phyloP scores from a whole-genome alignment of 2,888 invertebrate species.

The Cryptus armator region DNA sequence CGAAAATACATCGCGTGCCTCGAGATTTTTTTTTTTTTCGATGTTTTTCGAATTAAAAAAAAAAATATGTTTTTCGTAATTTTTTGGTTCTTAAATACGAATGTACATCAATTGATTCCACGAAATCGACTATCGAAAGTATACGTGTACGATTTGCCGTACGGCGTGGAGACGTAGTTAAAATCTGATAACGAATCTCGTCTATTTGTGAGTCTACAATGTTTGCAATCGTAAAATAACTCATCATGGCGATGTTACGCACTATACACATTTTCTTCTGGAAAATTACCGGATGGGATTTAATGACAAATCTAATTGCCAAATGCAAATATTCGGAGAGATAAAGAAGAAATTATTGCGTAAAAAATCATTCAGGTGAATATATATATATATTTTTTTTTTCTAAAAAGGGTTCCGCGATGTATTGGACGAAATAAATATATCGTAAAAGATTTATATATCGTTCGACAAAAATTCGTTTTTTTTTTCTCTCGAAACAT shows the following conservation, averaged over 20 bases:
- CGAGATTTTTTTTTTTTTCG: no score
- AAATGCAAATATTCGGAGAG: neutral
- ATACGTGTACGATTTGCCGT: neutral
- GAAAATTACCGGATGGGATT: neutral
- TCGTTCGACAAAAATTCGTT: no score
- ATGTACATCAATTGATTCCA: neutral
- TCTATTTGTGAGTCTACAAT: neutral
- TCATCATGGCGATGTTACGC: neutral
- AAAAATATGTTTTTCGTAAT: no score
- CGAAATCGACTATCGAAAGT: neutral
- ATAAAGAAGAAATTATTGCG: neutral
- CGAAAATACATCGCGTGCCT: no score
- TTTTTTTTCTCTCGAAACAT: no score
- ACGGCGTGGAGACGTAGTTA: neutral
- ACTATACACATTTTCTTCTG: neutral
- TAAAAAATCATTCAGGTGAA: neutral
- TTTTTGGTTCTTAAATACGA: no score
- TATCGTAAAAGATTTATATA: no score
- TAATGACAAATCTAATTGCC: neutral
- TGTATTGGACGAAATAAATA: no score
- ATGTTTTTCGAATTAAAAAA: no score
- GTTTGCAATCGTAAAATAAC: neutral
- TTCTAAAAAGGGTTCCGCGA: no score
- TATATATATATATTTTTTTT: no score
- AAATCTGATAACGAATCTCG: neutral